Percentiles rank a stretch among this genome's conserved stretches.
Evolutionary conservation across 2,888 invertebrate genomes (phyloP).

Genomic region (Cephus pygmeus): DNA sequence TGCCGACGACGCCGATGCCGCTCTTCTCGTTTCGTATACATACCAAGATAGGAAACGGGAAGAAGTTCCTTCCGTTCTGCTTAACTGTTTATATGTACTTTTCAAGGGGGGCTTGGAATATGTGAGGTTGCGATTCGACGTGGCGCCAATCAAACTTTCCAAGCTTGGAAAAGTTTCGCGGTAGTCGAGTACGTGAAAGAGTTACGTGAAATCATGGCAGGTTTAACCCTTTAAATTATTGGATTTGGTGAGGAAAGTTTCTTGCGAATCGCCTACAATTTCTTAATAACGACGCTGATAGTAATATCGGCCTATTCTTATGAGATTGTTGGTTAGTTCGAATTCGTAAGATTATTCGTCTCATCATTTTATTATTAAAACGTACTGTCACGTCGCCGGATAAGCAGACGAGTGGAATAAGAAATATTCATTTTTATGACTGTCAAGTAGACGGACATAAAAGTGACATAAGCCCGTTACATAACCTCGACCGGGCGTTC

Average conservation of each 20-base stretch:
- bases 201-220: neutral
- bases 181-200: neutral
- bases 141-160: neutral
- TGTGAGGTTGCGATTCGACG: neutral
- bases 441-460: constrained; percentile 17
- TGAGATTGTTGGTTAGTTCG: neutral
- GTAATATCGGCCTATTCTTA: neutral
- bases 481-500: constrained; percentile 14
- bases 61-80: neutral
- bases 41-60: neutral
- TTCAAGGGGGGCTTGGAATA: neutral
- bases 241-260: neutral
- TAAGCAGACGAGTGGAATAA: neutral
- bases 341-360: neutral
- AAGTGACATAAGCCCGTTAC: constrained; percentile 19
- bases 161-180: neutral
- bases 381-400: neutral
- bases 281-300: neutral
- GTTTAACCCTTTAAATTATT: neutral
- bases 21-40: neutral
- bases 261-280: neutral
- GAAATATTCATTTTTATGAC: constrained; percentile 25
- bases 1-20: neutral
- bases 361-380: neutral
- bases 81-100: neutral